Percentiles rank a stretch among this genome's conserved stretches.
Evolutionary conservation across 2,113 vertebrate genomes (phyloP).

Genomic region (Mormoops blainvillei): DNA sequence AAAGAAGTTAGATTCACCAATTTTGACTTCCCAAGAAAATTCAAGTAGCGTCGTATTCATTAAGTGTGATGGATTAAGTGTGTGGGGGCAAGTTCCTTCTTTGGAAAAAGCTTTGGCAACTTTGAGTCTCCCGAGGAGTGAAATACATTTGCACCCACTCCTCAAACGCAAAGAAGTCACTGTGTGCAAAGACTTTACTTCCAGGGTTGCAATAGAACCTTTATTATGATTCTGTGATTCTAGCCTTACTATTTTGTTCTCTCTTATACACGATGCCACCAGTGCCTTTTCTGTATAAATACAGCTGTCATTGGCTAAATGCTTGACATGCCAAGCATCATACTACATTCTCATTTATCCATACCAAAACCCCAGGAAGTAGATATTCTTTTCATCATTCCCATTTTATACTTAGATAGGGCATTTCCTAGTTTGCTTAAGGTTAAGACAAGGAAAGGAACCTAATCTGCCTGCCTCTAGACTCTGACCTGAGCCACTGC

Average conservation of each 20-base stretch:
- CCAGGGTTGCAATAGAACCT: not conserved
- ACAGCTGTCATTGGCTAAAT: not conserved
- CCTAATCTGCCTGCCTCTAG: not conserved
- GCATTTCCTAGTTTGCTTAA: not conserved
- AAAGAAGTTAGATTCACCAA: not conserved
- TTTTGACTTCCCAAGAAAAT: conserved; percentile 31
- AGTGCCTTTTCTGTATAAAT: not conserved
- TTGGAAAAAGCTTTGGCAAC: not conserved
- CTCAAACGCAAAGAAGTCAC: not conserved
- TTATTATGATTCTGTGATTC: not conserved
- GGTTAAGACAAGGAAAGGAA: not conserved
- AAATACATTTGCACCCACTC: not conserved
- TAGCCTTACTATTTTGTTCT: not conserved
- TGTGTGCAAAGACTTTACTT: not conserved
- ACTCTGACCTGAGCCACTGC: not conserved
- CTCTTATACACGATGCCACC: not conserved
- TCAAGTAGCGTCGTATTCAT: not conserved
- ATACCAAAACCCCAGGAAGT: not conserved
- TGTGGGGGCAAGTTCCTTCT: not conserved
- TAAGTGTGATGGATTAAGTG: not conserved
- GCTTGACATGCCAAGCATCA: not conserved
- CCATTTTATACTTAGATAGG: not conserved
- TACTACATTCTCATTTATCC: not conserved
- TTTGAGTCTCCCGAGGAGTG: not conserved
- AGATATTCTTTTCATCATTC: not conserved